Evolutionary conservation across 2,888 invertebrate species (phyloP).

Genomic region (Uropetala carovei): DNA sequence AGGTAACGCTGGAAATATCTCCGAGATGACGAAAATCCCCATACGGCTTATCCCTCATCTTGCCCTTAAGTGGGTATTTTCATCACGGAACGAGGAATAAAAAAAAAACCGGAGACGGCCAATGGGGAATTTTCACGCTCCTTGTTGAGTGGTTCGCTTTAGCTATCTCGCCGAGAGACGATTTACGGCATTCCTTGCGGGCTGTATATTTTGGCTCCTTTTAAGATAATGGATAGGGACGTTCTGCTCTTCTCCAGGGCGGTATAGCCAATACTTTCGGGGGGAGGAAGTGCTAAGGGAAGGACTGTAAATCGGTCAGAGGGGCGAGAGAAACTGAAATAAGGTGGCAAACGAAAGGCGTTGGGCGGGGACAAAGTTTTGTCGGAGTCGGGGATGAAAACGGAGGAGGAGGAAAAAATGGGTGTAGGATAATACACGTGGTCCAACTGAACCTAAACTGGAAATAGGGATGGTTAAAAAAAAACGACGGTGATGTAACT

Average conservation of each 20-base stretch:
- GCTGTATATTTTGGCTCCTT: slow-evolving; percentile 56
- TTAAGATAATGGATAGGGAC: slow-evolving; percentile 64
- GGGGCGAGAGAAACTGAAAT: not conserved
- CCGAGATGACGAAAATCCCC: not conserved
- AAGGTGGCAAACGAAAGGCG: not conserved
- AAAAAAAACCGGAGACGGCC: not conserved
- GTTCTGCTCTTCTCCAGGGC: not conserved
- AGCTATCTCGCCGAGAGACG: slow-evolving; percentile 45
- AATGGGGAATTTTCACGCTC: slow-evolving; percentile 23
- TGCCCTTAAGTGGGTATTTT: slow-evolving; percentile 26
- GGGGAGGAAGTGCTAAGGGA: not conserved
- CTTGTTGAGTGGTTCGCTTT: slow-evolving; percentile 53
- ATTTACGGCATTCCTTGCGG: slow-evolving; percentile 54
- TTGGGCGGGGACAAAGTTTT: not conserved
- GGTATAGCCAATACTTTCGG: not conserved
- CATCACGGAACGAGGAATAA: not conserved
- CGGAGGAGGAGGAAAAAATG: too few relatives aligned
- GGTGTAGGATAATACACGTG: too few relatives aligned
- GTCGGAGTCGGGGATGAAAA: not conserved
- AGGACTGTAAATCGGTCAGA: not conserved
- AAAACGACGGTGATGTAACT: too few relatives aligned
- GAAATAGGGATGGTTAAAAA: too few relatives aligned
- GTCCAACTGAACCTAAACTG: too few relatives aligned
- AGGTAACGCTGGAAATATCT: not conserved
- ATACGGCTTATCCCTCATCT: not conserved